Evolutionary conservation across 2,888 invertebrate species (phyloP), one percentile per base, ranked within the genome.

Genomic region (Acrobasis suavella): DNA sequence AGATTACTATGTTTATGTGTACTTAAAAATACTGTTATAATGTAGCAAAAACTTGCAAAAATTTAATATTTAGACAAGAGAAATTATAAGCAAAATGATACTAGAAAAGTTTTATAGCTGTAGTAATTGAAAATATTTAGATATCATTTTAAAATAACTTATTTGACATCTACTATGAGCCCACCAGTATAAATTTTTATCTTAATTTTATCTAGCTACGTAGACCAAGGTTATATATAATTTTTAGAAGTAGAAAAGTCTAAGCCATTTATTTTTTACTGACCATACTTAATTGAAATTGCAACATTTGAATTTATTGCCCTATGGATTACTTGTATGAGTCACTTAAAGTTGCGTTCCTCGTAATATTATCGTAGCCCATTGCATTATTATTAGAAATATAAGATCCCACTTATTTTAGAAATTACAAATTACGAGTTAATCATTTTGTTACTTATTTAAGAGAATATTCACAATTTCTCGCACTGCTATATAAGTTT

Each of bases 171-270:
- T 42, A 12, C 10, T 46, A 32, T 32, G 10, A 58, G 49, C 58
- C 58, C 58, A 58, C 58, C 58, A 49, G 49, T 58, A 22, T 49
- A 16, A 42, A 50, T 2, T 58, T 14, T 32, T 42, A 32, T 49
- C 54, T 15, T 12, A 32, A 32, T 16, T 42, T 56, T 49, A 32
- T 58, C 32, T 17, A 58, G 46, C 15, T 42, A 17, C 56, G 17
- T 56, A 39, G 42, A 17, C 12, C 16, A 56, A 56, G 32, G 32
- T 17, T 32, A 58, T n/a, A 14, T 22, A 56, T 56, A 32, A 15
- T 12, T 32, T 49, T 32, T 49, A 42, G 52, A 32, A n/a, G 14
- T 56, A 56, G 39, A 15, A 42, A 15, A 10, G 49, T 49, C 8
- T 46, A 49, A 54, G 37, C 54, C 37, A 7, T 51, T 16, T 52